Conservation (phyloP, 1,140 invertebrate genomes). For the Papilio glaucus region DNA sequence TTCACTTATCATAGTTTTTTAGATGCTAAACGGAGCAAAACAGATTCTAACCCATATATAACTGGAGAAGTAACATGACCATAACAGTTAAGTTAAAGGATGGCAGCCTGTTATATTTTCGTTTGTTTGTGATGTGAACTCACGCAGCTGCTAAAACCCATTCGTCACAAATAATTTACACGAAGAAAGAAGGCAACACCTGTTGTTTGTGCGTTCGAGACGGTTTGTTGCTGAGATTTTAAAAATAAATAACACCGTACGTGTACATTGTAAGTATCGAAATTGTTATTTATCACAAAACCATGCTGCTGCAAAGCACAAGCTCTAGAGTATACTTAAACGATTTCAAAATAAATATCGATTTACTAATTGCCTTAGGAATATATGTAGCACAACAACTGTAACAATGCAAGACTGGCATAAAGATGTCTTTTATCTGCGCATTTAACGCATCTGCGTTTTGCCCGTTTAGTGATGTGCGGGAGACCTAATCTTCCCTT, state of each 20-base stretch:
- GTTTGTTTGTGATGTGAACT: constrained; percentile 14
- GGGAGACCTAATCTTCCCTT: too few species aligned
- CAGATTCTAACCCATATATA: too few species aligned
- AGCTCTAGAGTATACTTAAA: not conserved
- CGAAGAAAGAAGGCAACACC: not conserved
- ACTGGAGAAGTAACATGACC: too few species aligned
- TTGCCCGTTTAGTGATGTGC: too few species aligned
- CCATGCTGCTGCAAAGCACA: not conserved
- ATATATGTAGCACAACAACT: too few species aligned
- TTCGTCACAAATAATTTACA: constrained; percentile 17
- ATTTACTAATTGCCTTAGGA: too few species aligned
- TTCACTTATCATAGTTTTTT: too few species aligned
- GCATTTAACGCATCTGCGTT: too few species aligned
- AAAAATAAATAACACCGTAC: not conserved
- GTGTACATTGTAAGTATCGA: not conserved
- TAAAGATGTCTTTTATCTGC: too few species aligned
- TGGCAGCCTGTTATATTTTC: not conserved
- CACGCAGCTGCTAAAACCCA: constrained; percentile 3
- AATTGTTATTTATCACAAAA: not conserved
- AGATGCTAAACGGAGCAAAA: too few species aligned
- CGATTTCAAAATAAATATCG: too few species aligned
- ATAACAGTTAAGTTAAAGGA: not conserved
- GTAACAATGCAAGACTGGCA: too few species aligned
- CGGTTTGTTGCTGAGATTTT: not conserved
- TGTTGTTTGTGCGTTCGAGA: not conserved